Conservation (phyloP, 2,888 invertebrate genomes). For the Patella pellucida region DNA sequence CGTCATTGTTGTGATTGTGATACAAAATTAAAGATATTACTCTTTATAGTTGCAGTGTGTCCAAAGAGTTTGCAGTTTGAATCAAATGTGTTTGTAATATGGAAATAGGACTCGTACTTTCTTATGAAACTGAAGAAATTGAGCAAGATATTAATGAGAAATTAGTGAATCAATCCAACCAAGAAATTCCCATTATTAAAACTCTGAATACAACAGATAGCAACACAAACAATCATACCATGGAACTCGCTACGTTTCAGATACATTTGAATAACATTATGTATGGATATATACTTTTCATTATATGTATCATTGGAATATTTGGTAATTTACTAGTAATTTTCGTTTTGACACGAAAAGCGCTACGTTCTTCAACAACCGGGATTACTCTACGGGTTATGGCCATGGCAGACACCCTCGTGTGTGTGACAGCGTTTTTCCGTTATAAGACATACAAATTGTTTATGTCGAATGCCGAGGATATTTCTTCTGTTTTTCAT, state of each 20-base stretch:
- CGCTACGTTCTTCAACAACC: slow-evolving; percentile 44
- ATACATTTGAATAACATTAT: slow-evolving; percentile 31
- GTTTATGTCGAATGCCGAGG: slow-evolving; percentile 37
- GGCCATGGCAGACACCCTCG: slow-evolving; percentile 48
- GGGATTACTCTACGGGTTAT: slow-evolving; percentile 48
- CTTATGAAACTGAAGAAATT: no score
- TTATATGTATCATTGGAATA: slow-evolving; percentile 43
- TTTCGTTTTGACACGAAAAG: slow-evolving; percentile 43
- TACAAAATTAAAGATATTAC: no score
- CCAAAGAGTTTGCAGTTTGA: no score
- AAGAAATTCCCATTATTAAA: no score
- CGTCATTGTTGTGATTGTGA: no score
- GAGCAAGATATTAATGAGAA: no score
- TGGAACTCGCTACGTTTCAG: slow-evolving; percentile 16
- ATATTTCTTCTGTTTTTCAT: slow-evolving; percentile 35
- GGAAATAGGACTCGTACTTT: no score
- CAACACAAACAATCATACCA: neutral
- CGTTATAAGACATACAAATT: slow-evolving; percentile 48
- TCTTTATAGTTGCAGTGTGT: no score
- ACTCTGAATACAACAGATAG: neutral
- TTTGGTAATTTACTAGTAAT: slow-evolving; percentile 47
- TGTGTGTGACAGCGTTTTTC: slow-evolving; percentile 50
- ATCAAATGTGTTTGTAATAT: no score
- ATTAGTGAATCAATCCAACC: no score
- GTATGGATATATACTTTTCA: slow-evolving; percentile 44